Conservation (phyloP, 1,140 invertebrate genomes). For the Fopius arisanus region DNA sequence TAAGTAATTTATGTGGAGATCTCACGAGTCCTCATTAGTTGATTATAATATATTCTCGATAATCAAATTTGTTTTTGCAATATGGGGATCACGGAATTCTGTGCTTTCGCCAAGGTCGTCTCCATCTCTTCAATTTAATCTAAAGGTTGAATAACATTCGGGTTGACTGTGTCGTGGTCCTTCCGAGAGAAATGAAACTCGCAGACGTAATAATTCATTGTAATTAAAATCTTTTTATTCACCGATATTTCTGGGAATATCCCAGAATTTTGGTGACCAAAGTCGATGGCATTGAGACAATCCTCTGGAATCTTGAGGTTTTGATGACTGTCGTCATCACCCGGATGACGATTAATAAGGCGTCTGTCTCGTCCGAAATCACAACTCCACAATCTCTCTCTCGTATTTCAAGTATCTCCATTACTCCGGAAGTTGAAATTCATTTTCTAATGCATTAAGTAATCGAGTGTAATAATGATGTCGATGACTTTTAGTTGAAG, state of each 20-base stretch:
- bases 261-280: not conserved
- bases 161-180: not conserved
- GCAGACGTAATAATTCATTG: not conserved
- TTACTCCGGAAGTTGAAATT: too few relatives aligned
- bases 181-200: not conserved
- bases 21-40: too few relatives aligned
- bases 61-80: too few relatives aligned
- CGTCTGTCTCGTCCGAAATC: too few relatives aligned
- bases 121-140: not conserved
- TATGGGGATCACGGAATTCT: too few relatives aligned
- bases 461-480: not conserved
- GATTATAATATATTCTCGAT: too few relatives aligned
- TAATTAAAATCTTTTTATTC: not conserved
- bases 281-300: slow-evolving; percentile 25
- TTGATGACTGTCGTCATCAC: not conserved
- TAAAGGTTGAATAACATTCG: not conserved
- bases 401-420: too few relatives aligned
- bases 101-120: too few relatives aligned
- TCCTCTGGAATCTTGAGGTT: not conserved
- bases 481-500: not conserved
- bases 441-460: not conserved
- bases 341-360: not conserved
- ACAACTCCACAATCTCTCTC: too few relatives aligned
- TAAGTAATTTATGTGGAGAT: too few relatives aligned
- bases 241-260: not conserved